Conservation (phyloP, 2,888 invertebrate species). For the Axea sp. region DNA sequence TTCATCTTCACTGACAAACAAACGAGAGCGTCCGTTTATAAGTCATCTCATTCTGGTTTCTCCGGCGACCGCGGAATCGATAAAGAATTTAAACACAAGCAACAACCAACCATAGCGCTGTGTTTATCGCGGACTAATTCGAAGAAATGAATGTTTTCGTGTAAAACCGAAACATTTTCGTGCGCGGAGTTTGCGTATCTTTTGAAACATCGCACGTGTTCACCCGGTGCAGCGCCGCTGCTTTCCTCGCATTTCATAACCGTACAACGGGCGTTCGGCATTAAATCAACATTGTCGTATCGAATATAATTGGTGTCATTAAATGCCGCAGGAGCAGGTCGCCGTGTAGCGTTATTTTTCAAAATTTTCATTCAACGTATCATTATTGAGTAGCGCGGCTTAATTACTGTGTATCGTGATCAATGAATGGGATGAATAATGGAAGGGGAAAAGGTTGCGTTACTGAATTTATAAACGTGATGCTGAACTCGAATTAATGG, state of each 20-base stretch:
- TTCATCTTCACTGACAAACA: no score
- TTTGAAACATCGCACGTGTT: constrained; percentile 30
- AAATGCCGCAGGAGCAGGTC: constrained; percentile 15
- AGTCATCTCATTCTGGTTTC: no score
- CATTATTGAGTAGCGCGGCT: constrained; percentile 7
- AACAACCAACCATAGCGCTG: constrained; percentile 4
- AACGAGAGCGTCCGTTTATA: no score
- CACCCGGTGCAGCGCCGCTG: constrained; percentile 2
- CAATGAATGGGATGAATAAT: not conserved
- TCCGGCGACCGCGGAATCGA: no score
- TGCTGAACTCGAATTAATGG: no score
- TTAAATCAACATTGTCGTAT: constrained; percentile 43
- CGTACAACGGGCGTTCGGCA: constrained; percentile 17
- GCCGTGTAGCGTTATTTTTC: not conserved
- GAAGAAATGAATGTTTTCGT: constrained; percentile 25
- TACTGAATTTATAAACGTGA: not conserved
- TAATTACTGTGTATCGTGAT: constrained; percentile 2
- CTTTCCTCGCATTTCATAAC: constrained; percentile 41
- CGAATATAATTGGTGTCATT: constrained; percentile 35
- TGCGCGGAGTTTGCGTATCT: constrained; percentile 29
- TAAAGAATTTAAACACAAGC: constrained; percentile 17
- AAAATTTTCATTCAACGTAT: constrained; percentile 12
- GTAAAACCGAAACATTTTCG: constrained; percentile 24
- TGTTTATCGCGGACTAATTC: constrained; percentile 24
- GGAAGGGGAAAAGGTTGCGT: not conserved